phyloP scores from a whole-genome alignment of 2,888 invertebrate species.

The Eupsilia transversa region DNA sequence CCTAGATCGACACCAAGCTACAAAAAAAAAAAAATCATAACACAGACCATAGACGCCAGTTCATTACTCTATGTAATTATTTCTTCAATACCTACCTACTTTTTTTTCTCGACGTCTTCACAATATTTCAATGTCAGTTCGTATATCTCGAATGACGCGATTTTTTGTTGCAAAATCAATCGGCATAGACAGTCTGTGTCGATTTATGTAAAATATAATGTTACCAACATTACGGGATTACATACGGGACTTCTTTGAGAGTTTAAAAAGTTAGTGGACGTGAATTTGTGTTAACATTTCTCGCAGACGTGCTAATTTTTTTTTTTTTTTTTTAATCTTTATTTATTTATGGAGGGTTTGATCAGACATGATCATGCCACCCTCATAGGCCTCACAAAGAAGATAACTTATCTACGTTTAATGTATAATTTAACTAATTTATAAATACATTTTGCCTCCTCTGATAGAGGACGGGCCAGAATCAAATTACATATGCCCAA shows the following conservation, averaged over 20 bases:
- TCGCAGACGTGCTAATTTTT: constrained; percentile 30
- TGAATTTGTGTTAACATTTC: constrained; percentile 32
- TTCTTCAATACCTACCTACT: constrained; percentile 27
- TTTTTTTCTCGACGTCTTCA: constrained; percentile 36
- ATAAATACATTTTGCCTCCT: too few species aligned
- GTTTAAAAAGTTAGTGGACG: constrained; percentile 35
- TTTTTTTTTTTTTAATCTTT: too few species aligned
- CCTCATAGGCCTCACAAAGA: too few species aligned
- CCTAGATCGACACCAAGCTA: constrained; percentile 16
- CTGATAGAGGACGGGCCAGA: too few species aligned
- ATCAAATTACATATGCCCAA: too few species aligned
- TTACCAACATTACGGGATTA: constrained; percentile 68
- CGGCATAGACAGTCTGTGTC: constrained; percentile 40
- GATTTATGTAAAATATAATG: constrained; percentile 57
- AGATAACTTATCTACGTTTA: too few species aligned
- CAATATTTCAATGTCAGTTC: constrained; percentile 59
- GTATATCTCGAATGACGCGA: constrained; percentile 14
- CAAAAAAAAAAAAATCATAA: constrained; percentile 37
- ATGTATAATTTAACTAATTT: too few species aligned
- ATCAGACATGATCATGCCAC: too few species aligned
- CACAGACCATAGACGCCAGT: constrained; percentile 50
- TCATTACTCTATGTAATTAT: constrained; percentile 58
- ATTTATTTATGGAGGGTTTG: too few species aligned
- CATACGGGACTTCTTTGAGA: constrained; percentile 65
- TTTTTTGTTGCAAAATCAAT: constrained; percentile 62